Percentiles rank a stretch among this genome's conserved stretches.
These are phyloP conservation scores for Euwallacea similis DNA, from an alignment of 1,140 invertebrate genomes.

Conservation along the genomic window DNA sequence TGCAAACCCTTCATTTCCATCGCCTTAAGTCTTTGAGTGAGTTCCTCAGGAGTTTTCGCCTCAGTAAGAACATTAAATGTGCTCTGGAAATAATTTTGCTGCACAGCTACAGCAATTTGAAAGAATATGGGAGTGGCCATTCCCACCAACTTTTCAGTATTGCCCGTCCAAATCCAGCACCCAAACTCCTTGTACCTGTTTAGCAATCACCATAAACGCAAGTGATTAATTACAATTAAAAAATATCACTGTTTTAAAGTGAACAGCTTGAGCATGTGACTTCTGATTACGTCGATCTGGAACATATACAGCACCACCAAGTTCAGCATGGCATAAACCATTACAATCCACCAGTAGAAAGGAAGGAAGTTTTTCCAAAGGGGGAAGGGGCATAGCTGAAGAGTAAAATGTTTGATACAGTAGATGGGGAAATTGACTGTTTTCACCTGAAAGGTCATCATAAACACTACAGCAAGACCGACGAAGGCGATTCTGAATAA, in stretches of 20 bases:
- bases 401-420: neutral
- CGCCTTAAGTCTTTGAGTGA: neutral
- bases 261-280: neutral
- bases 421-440: neutral
- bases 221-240: slow-evolving; percentile 3
- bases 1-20: neutral
- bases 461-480: slow-evolving; percentile 14
- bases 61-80: slow-evolving; percentile 15
- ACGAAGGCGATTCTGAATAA: slow-evolving; percentile 17
- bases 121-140: slow-evolving; percentile 16
- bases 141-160: neutral
- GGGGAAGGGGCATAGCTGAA: slow-evolving; percentile 20
- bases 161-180: neutral
- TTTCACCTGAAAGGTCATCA: slow-evolving; percentile 28
- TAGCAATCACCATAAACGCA: neutral
- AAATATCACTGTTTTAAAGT: slow-evolving; percentile 3
- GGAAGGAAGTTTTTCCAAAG: slow-evolving; percentile 25
- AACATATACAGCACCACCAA: slow-evolving; percentile 23
- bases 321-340: slow-evolving; percentile 23
- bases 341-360: slow-evolving; percentile 29
- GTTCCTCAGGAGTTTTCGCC: neutral
- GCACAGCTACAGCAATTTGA: slow-evolving; percentile 26
- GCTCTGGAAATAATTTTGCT: slow-evolving; percentile 25
- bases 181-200: slow-evolving; percentile 5
- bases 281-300: slow-evolving; percentile 4